A percentile compares a stretch with the other conserved stretches of the same genome.
These are phyloP conservation scores for Chydorus sphaericus DNA, from an alignment of 2,888 invertebrate genomes.

Conservation along the genomic window DNA sequence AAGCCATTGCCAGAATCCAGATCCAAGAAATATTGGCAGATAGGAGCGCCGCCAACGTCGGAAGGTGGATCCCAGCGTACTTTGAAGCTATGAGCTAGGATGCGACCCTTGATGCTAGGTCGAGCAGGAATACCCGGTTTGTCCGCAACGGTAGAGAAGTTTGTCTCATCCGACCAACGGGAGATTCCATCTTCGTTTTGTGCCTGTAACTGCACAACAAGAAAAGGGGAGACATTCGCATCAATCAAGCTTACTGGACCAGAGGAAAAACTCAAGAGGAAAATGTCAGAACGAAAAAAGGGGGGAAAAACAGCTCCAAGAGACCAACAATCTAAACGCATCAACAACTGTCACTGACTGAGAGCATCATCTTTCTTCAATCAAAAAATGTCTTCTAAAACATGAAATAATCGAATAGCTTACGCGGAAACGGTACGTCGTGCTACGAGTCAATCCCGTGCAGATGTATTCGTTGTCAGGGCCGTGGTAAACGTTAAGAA, in stretches of 20 bases:
- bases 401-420: constrained; percentile 16
- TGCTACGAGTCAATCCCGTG: constrained; percentile 51
- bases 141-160: constrained; percentile 62
- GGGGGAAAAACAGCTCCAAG: background rate
- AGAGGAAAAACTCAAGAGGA: too few relatives aligned
- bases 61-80: constrained; percentile 67
- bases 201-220: constrained; percentile 56
- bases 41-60: constrained; percentile 57
- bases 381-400: background rate
- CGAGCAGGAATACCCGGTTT: constrained; percentile 60
- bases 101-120: constrained; percentile 62
- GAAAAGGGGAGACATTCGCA: too few relatives aligned
- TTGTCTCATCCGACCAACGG: constrained; percentile 64
- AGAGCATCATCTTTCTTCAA: background rate
- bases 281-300: background rate
- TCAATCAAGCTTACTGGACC: too few relatives aligned
- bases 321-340: background rate
- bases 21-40: constrained; percentile 51
- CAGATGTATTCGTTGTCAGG: constrained; percentile 52
- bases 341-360: background rate
- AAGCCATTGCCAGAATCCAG: constrained; percentile 55
- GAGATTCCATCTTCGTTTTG: constrained; percentile 72
- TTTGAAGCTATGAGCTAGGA: constrained; percentile 62
- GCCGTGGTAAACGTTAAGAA: constrained; percentile 63
- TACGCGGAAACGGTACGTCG: constrained; percentile 59